Conservation (phyloP, 2,113 vertebrate species). For the Pelodiscus sinensis region DNA sequence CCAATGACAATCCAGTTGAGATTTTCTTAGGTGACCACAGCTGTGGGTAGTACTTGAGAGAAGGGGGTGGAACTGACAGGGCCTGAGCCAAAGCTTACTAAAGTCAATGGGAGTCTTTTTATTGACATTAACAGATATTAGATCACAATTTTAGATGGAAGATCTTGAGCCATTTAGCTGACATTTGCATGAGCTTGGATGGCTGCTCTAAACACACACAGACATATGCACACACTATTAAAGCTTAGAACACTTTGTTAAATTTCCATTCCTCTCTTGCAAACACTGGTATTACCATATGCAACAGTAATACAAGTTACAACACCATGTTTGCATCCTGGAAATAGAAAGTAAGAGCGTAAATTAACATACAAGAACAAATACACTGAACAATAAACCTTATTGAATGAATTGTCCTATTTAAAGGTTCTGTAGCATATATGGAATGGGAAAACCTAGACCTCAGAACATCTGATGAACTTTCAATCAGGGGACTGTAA, state of each 20-base stretch:
- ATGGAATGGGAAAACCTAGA: background rate
- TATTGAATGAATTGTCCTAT: background rate
- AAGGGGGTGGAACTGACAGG: background rate
- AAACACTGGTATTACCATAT: background rate
- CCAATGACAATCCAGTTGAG: background rate
- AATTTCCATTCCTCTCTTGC: background rate
- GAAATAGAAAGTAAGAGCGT: background rate
- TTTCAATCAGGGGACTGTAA: background rate
- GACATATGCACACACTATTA: background rate
- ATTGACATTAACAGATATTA: background rate
- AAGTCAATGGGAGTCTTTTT: background rate
- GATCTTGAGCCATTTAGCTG: background rate
- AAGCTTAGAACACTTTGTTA: background rate
- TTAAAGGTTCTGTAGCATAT: background rate
- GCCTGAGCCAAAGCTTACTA: background rate
- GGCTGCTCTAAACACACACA: background rate
- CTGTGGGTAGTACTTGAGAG: background rate
- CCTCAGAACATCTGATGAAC: background rate
- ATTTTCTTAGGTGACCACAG: background rate
- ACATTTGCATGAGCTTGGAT: background rate
- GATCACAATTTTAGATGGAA: background rate
- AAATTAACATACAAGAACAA: background rate
- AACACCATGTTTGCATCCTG: background rate
- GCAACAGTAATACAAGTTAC: background rate
- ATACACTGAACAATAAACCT: background rate